A percentile compares a stretch with the other conserved stretches of the same genome.
Conservation (phyloP, 2,797 vertebrate species). For the Ispidina picta region DNA sequence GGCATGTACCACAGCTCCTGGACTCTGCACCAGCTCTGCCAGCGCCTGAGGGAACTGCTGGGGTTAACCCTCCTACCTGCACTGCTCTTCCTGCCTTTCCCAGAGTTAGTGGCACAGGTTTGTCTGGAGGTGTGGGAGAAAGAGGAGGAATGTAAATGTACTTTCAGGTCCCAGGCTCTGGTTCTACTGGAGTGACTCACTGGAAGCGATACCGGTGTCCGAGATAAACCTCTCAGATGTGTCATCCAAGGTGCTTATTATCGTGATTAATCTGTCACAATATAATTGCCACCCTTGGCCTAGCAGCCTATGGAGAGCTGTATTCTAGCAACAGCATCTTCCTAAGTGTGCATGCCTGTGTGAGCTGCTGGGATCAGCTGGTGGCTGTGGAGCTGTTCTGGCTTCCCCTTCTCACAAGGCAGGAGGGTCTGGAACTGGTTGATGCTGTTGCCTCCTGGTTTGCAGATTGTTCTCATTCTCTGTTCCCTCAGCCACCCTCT, state of each 20-base stretch:
- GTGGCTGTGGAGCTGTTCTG: not conserved
- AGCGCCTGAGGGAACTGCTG: rapidly evolving
- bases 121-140: not conserved
- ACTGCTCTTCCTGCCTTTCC: not conserved
- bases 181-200: conserved; percentile 13
- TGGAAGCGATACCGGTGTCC: not conserved
- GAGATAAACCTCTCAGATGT: not conserved
- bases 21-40: not conserved
- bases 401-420: not conserved
- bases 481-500: not conserved
- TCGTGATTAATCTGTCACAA: not conserved
- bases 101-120: not conserved
- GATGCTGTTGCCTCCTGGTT: not conserved
- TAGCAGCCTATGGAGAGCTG: not conserved
- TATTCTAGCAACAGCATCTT: not conserved
- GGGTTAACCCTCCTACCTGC: not conserved
- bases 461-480: not conserved
- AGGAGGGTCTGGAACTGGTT: not conserved
- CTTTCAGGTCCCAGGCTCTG: not conserved
- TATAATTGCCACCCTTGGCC: not conserved
- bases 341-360: not conserved
- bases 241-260: not conserved
- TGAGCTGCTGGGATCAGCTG: not conserved
- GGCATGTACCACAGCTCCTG: not conserved
- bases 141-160: conserved; percentile 5